Evolutionary conservation across 2,888 invertebrate species (phyloP).

Genomic region (Erpobdella octoculata): DNA sequence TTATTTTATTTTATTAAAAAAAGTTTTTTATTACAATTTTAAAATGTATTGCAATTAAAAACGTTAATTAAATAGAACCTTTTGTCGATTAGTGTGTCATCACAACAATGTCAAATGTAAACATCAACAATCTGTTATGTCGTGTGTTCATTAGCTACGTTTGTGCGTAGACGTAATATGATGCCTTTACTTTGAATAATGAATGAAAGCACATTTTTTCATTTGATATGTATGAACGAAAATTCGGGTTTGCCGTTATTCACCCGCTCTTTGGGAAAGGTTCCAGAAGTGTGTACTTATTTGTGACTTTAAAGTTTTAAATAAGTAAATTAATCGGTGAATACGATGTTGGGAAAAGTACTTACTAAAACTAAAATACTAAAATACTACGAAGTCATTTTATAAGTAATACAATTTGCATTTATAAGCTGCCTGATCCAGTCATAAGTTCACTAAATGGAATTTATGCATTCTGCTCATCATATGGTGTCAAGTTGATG

Average conservation of each 20-base stretch:
- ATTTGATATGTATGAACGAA: neutral
- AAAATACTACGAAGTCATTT: neutral
- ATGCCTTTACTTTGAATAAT: neutral
- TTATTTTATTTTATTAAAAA: too few relatives aligned
- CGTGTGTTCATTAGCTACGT: conserved; percentile 50
- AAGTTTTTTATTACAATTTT: too few relatives aligned
- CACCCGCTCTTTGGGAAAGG: neutral
- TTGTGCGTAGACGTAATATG: neutral
- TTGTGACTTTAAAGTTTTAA: neutral
- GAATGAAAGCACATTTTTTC: neutral
- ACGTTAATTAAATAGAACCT: too few relatives aligned
- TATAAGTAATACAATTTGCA: neutral
- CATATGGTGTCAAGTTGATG: neutral
- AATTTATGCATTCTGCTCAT: conserved; percentile 6
- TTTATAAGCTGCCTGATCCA: conserved; percentile 6
- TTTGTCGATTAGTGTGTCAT: too few relatives aligned
- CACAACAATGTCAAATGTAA: too few relatives aligned
- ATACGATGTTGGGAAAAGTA: neutral
- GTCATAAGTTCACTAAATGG: conserved; percentile 8
- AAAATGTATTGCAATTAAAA: too few relatives aligned
- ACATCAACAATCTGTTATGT: too few relatives aligned
- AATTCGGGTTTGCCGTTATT: conserved; percentile 13
- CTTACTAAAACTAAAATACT: neutral
- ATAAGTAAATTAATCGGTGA: neutral
- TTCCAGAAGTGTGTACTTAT: neutral